These are phyloP conservation scores for Onychomys torridus DNA, from an alignment of 2,797 vertebrate genomes.

Conservation along the genomic window DNA sequence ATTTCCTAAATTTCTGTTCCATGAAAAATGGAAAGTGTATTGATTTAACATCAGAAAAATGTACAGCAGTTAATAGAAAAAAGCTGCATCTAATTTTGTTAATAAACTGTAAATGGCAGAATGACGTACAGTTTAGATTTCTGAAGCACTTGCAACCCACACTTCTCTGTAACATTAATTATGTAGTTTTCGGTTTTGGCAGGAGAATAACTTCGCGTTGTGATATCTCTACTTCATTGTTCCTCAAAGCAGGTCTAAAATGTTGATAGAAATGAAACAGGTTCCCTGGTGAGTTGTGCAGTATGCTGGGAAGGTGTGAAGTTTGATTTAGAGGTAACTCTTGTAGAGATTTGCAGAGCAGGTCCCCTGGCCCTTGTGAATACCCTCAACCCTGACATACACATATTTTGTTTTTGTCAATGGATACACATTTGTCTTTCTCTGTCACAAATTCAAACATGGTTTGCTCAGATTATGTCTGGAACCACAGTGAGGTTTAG, in stretches of 20 bases:
- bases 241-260: conserved; percentile 7
- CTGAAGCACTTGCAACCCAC: conserved; percentile 82
- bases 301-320: neutral
- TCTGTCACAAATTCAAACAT: conserved; percentile 7
- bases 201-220: conserved; percentile 46
- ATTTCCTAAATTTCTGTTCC: conserved; percentile 86
- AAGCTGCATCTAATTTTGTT: conserved; percentile 88
- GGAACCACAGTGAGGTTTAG: neutral
- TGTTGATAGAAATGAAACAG: conserved; percentile 35
- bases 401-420: neutral
- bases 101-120: conserved; percentile 87
- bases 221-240: conserved; percentile 17
- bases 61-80: conserved; percentile 77
- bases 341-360: neutral
- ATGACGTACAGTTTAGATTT: conserved; percentile 85
- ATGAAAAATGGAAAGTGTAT: conserved; percentile 87
- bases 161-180: conserved; percentile 84
- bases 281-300: conserved; percentile 18
- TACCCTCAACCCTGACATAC: neutral
- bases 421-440: neutral
- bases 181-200: conserved; percentile 82
- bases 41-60: conserved; percentile 88
- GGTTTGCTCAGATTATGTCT: neutral
- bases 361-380: neutral
- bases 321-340: neutral